These are phyloP conservation scores for Centropus bengalensis DNA, from an alignment of 2,113 vertebrate species.

Conservation along the genomic window DNA sequence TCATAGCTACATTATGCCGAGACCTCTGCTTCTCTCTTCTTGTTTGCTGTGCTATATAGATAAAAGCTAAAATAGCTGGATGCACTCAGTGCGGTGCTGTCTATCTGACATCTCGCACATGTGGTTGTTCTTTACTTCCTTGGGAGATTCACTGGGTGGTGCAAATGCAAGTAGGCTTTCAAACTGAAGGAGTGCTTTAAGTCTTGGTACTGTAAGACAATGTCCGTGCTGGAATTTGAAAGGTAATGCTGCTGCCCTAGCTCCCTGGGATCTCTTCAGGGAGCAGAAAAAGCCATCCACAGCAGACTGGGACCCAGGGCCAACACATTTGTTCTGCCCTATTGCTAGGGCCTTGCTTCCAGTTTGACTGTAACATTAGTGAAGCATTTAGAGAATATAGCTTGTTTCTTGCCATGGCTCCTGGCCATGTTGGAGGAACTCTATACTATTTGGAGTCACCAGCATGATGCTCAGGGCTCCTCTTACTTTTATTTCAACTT, in stretches of 20 bases:
- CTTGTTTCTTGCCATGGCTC: background rate
- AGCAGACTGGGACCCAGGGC: background rate
- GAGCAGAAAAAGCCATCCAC: background rate
- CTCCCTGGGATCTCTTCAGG: background rate
- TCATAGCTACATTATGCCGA: background rate
- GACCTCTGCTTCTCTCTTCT: background rate
- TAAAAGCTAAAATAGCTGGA: background rate
- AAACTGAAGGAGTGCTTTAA: background rate
- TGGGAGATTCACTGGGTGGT: background rate
- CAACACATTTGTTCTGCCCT: background rate
- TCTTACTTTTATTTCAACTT: background rate
- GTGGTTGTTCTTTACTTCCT: background rate
- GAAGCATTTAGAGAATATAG: background rate
- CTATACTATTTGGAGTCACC: background rate
- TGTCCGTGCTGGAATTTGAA: background rate
- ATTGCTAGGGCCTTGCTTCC: background rate
- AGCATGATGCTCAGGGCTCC: background rate
- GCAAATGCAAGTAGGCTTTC: background rate
- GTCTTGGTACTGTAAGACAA: background rate
- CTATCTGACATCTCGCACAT: background rate
- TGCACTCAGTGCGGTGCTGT: background rate
- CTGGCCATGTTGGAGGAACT: background rate
- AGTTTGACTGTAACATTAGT: background rate
- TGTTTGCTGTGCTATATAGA: background rate
- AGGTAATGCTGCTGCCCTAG: background rate